These are phyloP conservation scores for Stenchaetothrips biformis DNA, from an alignment of 2,888 invertebrate genomes.

Conservation along the genomic window DNA sequence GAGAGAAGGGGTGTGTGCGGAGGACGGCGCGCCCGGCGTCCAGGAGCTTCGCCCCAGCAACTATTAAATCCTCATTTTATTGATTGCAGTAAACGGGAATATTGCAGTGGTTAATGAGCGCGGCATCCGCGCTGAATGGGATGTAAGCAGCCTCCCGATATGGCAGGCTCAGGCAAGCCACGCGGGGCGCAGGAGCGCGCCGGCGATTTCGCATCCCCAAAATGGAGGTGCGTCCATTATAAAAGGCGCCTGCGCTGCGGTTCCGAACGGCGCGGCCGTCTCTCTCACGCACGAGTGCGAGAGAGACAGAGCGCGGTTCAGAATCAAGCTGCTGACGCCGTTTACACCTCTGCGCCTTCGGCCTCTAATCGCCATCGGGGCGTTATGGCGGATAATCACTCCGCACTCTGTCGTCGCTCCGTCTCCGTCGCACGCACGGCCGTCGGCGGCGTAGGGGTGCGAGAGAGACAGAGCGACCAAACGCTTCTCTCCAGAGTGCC, in stretches of 20 bases:
- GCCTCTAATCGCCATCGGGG: too few relatives aligned
- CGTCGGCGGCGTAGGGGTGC: too few relatives aligned
- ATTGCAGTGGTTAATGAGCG: background rate
- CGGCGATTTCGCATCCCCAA: background rate
- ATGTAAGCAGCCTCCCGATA: background rate
- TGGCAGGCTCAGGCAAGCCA: background rate
- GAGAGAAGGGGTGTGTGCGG: background rate
- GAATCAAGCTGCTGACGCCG: too few relatives aligned
- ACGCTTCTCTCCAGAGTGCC: too few relatives aligned
- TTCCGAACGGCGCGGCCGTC: too few relatives aligned
- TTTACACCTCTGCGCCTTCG: too few relatives aligned
- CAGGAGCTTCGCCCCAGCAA: background rate
- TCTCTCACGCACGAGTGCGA: too few relatives aligned
- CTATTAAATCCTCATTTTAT: background rate
- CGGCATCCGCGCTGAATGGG: background rate
- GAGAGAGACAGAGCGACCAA: too few relatives aligned
- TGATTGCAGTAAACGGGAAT: conserved; percentile 1
- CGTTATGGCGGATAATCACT: too few relatives aligned
- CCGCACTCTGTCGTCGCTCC: too few relatives aligned
- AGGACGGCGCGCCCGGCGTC: background rate
- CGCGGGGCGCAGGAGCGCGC: background rate
- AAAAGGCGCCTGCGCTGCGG: background rate
- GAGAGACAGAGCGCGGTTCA: too few relatives aligned
- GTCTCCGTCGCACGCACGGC: too few relatives aligned
- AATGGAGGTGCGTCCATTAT: background rate